Conservation (phyloP, 2,888 invertebrate species). For the Acrobasis suavella region DNA sequence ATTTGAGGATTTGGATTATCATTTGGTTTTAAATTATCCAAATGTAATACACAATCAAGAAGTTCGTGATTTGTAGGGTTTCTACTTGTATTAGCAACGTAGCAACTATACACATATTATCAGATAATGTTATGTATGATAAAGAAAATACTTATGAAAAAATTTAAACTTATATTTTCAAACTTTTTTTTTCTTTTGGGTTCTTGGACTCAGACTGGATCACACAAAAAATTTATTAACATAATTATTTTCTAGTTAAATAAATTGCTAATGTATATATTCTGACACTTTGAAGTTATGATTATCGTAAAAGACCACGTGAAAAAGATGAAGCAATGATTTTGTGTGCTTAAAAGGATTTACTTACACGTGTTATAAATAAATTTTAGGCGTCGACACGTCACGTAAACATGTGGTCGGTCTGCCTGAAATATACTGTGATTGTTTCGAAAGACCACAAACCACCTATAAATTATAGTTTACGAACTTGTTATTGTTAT, state of each 20-base stretch:
- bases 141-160: too few relatives aligned
- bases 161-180: too few relatives aligned
- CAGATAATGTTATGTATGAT: too few relatives aligned
- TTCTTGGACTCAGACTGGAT: too few relatives aligned
- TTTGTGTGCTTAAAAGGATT: slow-evolving; percentile 41
- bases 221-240: too few relatives aligned
- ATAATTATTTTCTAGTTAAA: too few relatives aligned
- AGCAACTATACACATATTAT: too few relatives aligned
- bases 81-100: too few relatives aligned
- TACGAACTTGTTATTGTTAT: neutral
- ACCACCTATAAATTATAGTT: neutral
- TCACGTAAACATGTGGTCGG: slow-evolving; percentile 30
- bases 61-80: too few relatives aligned
- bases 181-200: too few relatives aligned
- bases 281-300: neutral
- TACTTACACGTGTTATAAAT: slow-evolving; percentile 42
- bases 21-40: neutral
- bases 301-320: slow-evolving; percentile 1
- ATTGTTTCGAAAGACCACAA: slow-evolving; percentile 10
- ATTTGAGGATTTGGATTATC: slow-evolving; percentile 12
- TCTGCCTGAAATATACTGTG: slow-evolving; percentile 13
- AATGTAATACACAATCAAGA: too few relatives aligned
- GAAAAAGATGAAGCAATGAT: slow-evolving; percentile 25
- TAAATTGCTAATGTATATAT: neutral
- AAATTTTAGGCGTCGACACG: slow-evolving; percentile 40